A percentile compares a stretch with the other conserved stretches of the same genome.
Evolutionary conservation across 2,797 vertebrate genomes (phyloP).

Genomic region (Sciurus vulgaris): DNA sequence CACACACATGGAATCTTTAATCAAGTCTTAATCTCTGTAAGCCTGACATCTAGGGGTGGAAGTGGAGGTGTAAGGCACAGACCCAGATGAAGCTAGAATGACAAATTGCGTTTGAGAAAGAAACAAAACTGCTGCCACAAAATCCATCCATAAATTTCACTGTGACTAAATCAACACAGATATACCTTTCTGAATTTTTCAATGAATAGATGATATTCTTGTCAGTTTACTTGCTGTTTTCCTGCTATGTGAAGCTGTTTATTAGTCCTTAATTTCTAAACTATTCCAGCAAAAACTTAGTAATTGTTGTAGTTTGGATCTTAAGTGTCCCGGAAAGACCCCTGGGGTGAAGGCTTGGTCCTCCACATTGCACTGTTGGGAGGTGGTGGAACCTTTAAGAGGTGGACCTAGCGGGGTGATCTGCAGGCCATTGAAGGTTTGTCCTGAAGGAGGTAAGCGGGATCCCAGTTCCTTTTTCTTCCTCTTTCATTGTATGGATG

Average conservation of each 20-base stretch:
- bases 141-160: background rate
- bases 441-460: background rate
- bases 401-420: background rate
- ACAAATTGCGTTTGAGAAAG: background rate
- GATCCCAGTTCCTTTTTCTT: too few species aligned
- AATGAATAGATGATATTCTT: background rate
- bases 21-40: slow-evolving; percentile 5
- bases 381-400: too few species aligned
- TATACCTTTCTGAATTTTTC: background rate
- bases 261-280: background rate
- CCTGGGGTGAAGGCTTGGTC: background rate
- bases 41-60: background rate
- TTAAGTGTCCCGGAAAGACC: background rate
- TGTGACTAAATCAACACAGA: slow-evolving; percentile 1
- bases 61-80: background rate
- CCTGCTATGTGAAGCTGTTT: slow-evolving; percentile 6
- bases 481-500: background rate
- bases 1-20: background rate
- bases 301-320: background rate
- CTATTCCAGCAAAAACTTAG: background rate
- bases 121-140: background rate
- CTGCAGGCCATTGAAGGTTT: too few species aligned
- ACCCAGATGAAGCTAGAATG: background rate
- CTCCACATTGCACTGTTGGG: background rate
- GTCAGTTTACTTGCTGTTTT: background rate